Evolutionary conservation across 2,888 invertebrate genomes (phyloP).

Genomic region (Eurytoma adleriae): DNA sequence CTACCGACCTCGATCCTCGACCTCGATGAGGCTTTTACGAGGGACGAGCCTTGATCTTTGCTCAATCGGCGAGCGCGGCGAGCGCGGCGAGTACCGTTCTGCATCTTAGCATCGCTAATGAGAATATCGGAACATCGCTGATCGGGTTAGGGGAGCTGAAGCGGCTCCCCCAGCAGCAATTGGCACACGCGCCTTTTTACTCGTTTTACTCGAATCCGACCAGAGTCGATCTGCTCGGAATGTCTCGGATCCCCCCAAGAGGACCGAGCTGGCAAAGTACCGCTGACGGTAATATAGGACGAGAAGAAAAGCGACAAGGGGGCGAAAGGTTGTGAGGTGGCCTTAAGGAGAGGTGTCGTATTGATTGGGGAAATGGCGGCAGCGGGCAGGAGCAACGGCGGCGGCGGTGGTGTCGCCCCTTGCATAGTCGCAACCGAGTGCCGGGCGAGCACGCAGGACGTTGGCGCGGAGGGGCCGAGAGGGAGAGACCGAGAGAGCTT

Average conservation of each 20-base stretch:
- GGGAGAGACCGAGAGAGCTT: neutral
- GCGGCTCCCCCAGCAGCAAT: too few species aligned
- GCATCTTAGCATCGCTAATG: neutral
- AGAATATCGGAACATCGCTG: too few species aligned
- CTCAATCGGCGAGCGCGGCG: neutral
- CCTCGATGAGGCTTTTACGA: slow-evolving; percentile 65
- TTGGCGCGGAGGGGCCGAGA: neutral
- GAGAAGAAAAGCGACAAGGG: too few species aligned
- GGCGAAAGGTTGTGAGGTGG: slow-evolving; percentile 16
- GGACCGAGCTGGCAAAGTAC: too few species aligned
- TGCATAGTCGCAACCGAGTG: neutral
- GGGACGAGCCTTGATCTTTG: neutral
- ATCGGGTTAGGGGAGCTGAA: too few species aligned
- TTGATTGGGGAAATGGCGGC: slow-evolving; percentile 49
- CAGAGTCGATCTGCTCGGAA: too few species aligned
- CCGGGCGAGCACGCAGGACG: slow-evolving; percentile 22
- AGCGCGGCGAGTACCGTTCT: slow-evolving; percentile 30
- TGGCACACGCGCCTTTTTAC: too few species aligned
- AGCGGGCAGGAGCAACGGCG: slow-evolving; percentile 16
- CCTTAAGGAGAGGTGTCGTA: slow-evolving; percentile 39
- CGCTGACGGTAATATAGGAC: too few species aligned
- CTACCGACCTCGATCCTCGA: slow-evolving; percentile 66
- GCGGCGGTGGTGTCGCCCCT: slow-evolving; percentile 14
- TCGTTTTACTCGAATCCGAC: too few species aligned
- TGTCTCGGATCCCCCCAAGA: too few species aligned